Evolutionary conservation across 2,888 invertebrate genomes (phyloP).

Genomic region (Stenodera caucasica): DNA sequence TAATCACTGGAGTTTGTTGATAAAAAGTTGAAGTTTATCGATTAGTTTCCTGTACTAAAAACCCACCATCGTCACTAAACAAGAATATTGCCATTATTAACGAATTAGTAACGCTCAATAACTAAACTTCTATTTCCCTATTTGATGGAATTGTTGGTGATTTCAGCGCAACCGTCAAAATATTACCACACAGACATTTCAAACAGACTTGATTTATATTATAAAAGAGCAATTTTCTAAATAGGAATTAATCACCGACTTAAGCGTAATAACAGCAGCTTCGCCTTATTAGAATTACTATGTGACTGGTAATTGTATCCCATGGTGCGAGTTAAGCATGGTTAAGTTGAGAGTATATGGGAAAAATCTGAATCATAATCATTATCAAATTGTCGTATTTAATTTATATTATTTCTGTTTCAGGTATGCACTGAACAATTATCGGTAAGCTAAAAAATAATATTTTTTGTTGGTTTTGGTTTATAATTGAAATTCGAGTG

Average conservation of each 20-base stretch:
- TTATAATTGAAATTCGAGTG: not conserved
- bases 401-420: slow-evolving; percentile 3
- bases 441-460: no score
- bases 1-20: not conserved
- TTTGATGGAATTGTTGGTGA: no score
- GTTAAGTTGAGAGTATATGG: not conserved
- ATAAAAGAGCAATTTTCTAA: slow-evolving; percentile 28
- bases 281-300: slow-evolving; percentile 26
- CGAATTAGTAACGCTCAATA: no score
- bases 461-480: no score
- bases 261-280: slow-evolving; percentile 37
- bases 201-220: no score
- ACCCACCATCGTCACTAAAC: no score
- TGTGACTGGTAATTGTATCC: slow-evolving; percentile 33
- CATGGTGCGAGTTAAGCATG: slow-evolving; percentile 24
- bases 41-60: not conserved
- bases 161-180: no score
- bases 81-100: no score
- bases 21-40: not conserved
- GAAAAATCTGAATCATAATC: slow-evolving; percentile 6
- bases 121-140: no score
- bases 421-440: not conserved
- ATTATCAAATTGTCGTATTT: not conserved
- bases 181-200: no score
- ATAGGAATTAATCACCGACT: slow-evolving; percentile 34